phyloP scores from a whole-genome alignment of 2,797 vertebrate species.

The Betta splendens region DNA sequence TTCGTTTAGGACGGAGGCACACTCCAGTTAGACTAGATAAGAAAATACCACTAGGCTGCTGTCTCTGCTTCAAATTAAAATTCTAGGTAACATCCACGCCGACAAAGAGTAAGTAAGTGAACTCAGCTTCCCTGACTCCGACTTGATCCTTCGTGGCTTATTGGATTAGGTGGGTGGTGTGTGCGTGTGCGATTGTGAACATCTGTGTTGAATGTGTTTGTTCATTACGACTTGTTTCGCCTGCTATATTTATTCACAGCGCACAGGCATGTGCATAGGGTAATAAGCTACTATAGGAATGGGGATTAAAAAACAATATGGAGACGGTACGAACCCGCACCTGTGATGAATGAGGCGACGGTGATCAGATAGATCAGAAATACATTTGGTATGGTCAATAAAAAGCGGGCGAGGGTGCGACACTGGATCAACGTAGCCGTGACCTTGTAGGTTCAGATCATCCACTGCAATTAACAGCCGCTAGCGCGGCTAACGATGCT shows the following conservation, averaged over 20 bases:
- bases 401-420: too few relatives aligned
- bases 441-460: constrained; percentile 39
- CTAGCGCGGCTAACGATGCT: constrained; percentile 63
- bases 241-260: constrained; percentile 24
- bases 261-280: neutral
- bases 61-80: constrained; percentile 18
- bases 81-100: constrained; percentile 34
- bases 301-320: neutral
- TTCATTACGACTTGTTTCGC: constrained; percentile 11
- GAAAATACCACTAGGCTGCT: neutral
- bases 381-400: too few relatives aligned
- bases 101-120: constrained; percentile 30
- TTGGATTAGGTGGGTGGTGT: constrained; percentile 52
- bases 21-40: neutral
- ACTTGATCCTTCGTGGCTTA: constrained; percentile 48
- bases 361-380: neutral
- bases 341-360: neutral
- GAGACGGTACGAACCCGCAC: neutral
- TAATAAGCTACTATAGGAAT: too few relatives aligned
- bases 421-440: constrained; percentile 17
- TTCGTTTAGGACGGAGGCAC: neutral
- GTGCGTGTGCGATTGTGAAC: constrained; percentile 26
- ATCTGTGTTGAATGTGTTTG: constrained; percentile 10
- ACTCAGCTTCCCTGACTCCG: constrained; percentile 21
- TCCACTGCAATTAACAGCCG: constrained; percentile 75